These are phyloP conservation scores for Microctenopoma lineatum DNA, from an alignment of 2,797 vertebrate genomes.

Conservation along the genomic window DNA sequence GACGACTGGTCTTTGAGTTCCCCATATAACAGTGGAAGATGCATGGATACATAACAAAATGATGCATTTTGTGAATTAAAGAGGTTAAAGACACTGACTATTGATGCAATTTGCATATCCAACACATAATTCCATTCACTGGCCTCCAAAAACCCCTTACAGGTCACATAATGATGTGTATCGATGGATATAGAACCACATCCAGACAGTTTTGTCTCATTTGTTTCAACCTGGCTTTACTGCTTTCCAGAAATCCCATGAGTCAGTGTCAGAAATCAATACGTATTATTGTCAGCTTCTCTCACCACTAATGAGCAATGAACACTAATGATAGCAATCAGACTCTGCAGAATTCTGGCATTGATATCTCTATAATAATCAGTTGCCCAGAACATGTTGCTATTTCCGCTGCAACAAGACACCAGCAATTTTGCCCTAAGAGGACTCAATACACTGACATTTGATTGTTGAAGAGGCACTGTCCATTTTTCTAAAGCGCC, in stretches of 20 bases:
- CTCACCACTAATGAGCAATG: conserved; percentile 47
- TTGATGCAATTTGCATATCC: not conserved
- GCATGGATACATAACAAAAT: not conserved
- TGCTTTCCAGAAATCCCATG: conserved; percentile 26
- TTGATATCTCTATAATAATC: conserved; percentile 51
- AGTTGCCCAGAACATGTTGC: conserved; percentile 21
- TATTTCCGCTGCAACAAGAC: conserved; percentile 5
- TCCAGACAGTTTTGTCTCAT: not conserved
- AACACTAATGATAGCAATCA: conserved; percentile 65
- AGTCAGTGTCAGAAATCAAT: conserved; percentile 49
- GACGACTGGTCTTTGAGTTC: conserved; percentile 12
- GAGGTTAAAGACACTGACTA: not conserved
- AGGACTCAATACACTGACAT: conserved; percentile 12
- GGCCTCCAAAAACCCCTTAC: too few species aligned
- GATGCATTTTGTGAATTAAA: not conserved
- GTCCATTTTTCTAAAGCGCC: conserved; percentile 15
- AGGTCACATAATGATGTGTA: not conserved
- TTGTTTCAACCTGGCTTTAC: conserved; percentile 2
- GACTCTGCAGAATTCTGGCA: conserved; percentile 27
- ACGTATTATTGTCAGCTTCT: conserved; percentile 57
- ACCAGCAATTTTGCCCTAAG: conserved; percentile 20
- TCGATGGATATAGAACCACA: not conserved
- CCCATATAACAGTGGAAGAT: not conserved
- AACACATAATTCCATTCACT: not conserved
- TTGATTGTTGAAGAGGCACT: conserved; percentile 24